Evolutionary conservation across 2,888 invertebrate species (phyloP).

Genomic region (Diogma glabrata): DNA sequence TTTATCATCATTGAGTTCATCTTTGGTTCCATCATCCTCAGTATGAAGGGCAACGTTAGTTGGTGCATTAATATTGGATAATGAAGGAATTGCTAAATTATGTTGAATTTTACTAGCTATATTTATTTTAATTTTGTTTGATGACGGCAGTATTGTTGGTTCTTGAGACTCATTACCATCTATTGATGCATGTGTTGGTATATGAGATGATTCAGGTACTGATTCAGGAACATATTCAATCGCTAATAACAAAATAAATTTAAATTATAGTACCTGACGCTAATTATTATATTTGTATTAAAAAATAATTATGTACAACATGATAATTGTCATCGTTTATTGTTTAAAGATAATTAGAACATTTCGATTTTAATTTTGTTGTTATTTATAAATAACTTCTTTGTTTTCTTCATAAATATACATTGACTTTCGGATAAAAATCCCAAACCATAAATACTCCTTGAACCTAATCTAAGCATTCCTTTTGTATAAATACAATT

Average conservation of each 20-base stretch:
- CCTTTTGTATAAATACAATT: no score
- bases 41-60: constrained; percentile 14
- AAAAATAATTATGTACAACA: not conserved
- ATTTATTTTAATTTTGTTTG: constrained; percentile 66
- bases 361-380: no score
- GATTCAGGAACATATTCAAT: constrained; percentile 29
- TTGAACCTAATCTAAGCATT: no score
- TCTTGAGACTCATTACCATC: constrained; percentile 67
- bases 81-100: constrained; percentile 7
- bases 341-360: no score
- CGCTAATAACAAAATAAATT: not conserved
- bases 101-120: constrained; percentile 47
- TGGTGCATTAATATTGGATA: constrained; percentile 3
- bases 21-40: constrained; percentile 20
- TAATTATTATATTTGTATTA: not conserved
- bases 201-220: constrained; percentile 23
- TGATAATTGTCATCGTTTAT: no score
- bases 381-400: no score
- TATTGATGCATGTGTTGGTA: constrained; percentile 44
- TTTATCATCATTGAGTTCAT: constrained; percentile 28
- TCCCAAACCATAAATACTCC: no score
- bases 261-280: not conserved
- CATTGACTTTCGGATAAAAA: no score
- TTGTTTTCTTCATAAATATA: no score
- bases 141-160: constrained; percentile 40